phyloP scores from a whole-genome alignment of 2,797 vertebrate genomes.

The Sebastes goodei region DNA sequence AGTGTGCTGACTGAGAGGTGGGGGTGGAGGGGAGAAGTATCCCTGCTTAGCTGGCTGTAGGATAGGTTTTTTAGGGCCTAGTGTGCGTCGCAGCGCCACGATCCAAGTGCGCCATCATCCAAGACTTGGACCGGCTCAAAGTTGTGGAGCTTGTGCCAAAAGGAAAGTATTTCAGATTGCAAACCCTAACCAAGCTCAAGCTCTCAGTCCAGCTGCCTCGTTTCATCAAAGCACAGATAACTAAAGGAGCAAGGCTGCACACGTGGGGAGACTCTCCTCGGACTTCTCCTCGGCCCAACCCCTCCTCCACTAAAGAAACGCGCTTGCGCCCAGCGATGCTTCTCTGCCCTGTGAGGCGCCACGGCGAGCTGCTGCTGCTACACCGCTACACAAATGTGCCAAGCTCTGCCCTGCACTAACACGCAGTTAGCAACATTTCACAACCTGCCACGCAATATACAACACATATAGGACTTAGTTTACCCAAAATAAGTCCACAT shows the following conservation, averaged over 20 bases:
- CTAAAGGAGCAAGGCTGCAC: slow-evolving; percentile 48
- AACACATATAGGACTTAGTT: accelerated
- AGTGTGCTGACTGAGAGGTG: slow-evolving; percentile 57
- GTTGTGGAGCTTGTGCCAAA: slow-evolving; percentile 19
- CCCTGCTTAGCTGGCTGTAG: slow-evolving; percentile 56
- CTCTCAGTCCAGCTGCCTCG: not conserved
- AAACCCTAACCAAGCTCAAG: not conserved
- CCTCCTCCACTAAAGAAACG: slow-evolving; percentile 65
- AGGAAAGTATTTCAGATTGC: not conserved
- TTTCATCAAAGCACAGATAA: slow-evolving; percentile 22
- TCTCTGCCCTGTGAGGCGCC: slow-evolving; percentile 61
- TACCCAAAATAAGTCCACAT: not conserved
- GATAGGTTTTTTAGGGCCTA: slow-evolving; percentile 79
- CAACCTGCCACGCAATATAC: not conserved
- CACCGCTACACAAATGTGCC: slow-evolving; percentile 68
- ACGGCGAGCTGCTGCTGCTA: slow-evolving; percentile 49
- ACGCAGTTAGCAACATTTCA: slow-evolving; percentile 35
- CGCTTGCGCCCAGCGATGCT: slow-evolving; percentile 71
- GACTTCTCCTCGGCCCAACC: slow-evolving; percentile 52
- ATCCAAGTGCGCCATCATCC: slow-evolving; percentile 75
- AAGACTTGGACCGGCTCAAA: slow-evolving; percentile 28
- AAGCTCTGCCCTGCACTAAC: slow-evolving; percentile 24
- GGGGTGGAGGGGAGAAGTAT: slow-evolving; percentile 29
- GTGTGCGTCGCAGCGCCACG: slow-evolving; percentile 59
- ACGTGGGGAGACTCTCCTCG: slow-evolving; percentile 71